Evolutionary conservation across 2,888 invertebrate species (phyloP), one percentile per base, ranked within the genome.

Genomic region (Petrolisthes manimaculis): DNA sequence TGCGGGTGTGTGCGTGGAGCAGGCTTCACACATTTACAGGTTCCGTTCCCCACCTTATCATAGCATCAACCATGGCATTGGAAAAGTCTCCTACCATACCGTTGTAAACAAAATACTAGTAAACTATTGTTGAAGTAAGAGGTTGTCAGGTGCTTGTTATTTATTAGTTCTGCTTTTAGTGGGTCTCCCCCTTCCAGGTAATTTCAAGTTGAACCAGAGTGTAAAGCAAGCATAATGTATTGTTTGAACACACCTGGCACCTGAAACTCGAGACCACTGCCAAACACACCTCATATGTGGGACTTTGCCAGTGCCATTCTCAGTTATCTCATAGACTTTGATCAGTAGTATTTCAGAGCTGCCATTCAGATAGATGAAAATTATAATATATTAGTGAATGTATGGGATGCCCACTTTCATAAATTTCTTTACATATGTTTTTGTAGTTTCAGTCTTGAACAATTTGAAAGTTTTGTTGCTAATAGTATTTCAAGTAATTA

Each of bases 141-240:
- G 21, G 71, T 71, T 71, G 71, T 71, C 71, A n/a, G 71, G 71
- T 71, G 71, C 71, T 71, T 71, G 71, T 71, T 71, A 71, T 71
- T 71, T 71, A 71, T 71, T 71, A 3, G 37, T 71, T 71, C 71
- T n/a, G 71, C 14, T 71, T 71, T 71, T 71, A 71, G 71, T 71
- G 71, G 14, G 6, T n/a, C 21, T 21, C 21, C 61, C 61, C 61
- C 12, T 9, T 61, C 18, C 18, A 61, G 61, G 12, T 18, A 61
- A 18, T 61, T 18, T 37, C 37, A 37, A 37, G 37, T 37, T 37
- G 37, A 37, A 37, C 37, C 37, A 61, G 18, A 18, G 61, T 61
- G 61, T 61, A 61, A 61, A 37, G 37, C 61, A 61, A 12, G 61
- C 61, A 61, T 61, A 61, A 61, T 9, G 18, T 12, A 61, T 61